Conservation (phyloP, 2,113 vertebrate species). For the Otis tarda region DNA sequence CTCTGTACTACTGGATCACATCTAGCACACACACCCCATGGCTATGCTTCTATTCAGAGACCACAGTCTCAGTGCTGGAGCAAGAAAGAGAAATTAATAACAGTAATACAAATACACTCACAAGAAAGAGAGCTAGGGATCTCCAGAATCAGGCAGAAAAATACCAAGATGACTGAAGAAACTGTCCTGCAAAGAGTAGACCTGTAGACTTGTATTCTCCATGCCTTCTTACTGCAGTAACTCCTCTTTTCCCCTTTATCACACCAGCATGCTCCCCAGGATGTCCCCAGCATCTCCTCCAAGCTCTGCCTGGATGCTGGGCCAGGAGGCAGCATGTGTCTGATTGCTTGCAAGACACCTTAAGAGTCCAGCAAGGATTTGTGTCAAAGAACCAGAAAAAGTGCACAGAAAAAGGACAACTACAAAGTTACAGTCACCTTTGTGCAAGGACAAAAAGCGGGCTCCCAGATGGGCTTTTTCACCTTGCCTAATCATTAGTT, state of each 20-base stretch:
- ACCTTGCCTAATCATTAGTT: neutral
- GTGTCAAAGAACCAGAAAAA: neutral
- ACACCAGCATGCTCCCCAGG: fast-evolving
- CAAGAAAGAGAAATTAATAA: neutral
- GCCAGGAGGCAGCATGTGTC: neutral
- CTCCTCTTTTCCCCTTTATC: neutral
- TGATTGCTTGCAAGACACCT: neutral
- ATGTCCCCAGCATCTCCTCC: neutral
- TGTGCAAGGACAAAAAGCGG: fast-evolving
- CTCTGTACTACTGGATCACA: neutral
- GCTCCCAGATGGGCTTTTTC: neutral
- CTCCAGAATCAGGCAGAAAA: neutral
- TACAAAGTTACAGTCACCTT: neutral
- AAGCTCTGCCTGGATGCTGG: neutral
- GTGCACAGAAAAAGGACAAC: neutral
- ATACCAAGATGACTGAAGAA: neutral
- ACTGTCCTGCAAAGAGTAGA: neutral
- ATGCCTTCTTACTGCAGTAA: neutral
- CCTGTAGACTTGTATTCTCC: neutral
- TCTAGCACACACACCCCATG: neutral
- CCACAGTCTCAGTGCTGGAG: fast-evolving
- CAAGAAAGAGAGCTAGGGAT: neutral
- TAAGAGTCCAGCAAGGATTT: neutral
- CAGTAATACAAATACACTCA: neutral
- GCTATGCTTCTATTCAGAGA: neutral